Evolutionary conservation across 2,888 invertebrate genomes (phyloP), one percentile per base, ranked within the genome.

Genomic region (Himalopsyche tibetana): DNA sequence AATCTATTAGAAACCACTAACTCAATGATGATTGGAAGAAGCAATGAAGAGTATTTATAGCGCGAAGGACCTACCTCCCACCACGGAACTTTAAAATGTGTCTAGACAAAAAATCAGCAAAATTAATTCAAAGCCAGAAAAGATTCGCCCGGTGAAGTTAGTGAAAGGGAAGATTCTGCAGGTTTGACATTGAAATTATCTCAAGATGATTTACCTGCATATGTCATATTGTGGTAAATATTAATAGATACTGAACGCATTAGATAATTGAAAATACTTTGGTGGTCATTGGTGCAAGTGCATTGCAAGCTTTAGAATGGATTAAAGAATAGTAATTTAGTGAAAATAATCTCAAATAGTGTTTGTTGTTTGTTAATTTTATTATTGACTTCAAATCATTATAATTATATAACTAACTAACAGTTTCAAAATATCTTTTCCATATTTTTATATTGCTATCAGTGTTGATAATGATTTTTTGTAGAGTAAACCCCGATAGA

Each of bases 71-170:
- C 28, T 19, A 1, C 63, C 63, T 19, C 63, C 63, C 63, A 63
- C 63, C 63, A 11, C 63, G 19, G 28, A 63, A 63, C 19, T 19
- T 11, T 28, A 28, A 63, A 28, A 19, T 19, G 6, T 19, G 63
- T 63, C 63, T 63, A 63, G 63, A 63, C 63, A 63, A 63, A 63
- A 63, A 63, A 63, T 63, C n/a, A 15, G 63, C 63, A 63, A 63
- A 63, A n/a, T 63, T 63, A 63, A 63, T 19, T 19, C 19, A 63
- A 12, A 63, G 63, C 63, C 63, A 63, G 63, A 63, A 63, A 56
- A 19, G 63, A 63, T 63, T 63, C 6, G 63, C 63, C 63, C 63
- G 11, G 63, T 28, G 63, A 19, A 19, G 63, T 28, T 19, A 63
- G 63, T 63, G 63, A 63, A 63, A 63, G 63, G 63, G 63, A 63